Conservation (phyloP, 2,113 vertebrate species). For the Psephotus haematonotus region DNA sequence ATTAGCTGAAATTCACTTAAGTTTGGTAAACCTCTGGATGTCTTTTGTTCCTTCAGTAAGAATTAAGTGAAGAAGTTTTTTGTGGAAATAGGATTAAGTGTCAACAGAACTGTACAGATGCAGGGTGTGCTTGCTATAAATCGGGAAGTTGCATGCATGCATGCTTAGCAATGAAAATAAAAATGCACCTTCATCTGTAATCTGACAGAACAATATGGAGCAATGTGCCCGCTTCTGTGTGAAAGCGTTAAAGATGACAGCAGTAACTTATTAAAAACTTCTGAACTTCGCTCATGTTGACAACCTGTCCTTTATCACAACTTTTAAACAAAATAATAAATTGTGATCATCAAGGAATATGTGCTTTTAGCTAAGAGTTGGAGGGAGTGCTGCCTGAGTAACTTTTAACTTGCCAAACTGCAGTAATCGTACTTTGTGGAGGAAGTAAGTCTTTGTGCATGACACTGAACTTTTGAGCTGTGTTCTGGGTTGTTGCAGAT, state of each 20-base stretch:
- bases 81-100: neutral
- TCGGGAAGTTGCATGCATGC: neutral
- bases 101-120: neutral
- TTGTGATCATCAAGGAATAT: neutral
- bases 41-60: neutral
- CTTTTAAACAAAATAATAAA: neutral
- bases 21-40: neutral
- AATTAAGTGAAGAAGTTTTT: neutral
- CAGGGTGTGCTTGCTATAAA: neutral
- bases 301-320: neutral
- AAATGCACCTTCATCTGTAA: neutral
- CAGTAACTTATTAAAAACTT: neutral
- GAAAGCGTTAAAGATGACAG: neutral
- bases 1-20: neutral
- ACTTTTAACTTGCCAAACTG: neutral
- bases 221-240: neutral
- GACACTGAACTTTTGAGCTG: neutral
- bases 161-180: neutral
- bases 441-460: neutral
- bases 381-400: neutral
- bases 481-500: neutral
- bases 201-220: neutral
- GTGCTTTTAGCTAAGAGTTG: neutral
- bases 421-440: neutral
- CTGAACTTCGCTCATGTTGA: neutral